Percentiles rank a stretch among this genome's conserved stretches.
phyloP scores from a whole-genome alignment of 2,797 vertebrate genomes.

The Chiloscyllium punctatum region DNA sequence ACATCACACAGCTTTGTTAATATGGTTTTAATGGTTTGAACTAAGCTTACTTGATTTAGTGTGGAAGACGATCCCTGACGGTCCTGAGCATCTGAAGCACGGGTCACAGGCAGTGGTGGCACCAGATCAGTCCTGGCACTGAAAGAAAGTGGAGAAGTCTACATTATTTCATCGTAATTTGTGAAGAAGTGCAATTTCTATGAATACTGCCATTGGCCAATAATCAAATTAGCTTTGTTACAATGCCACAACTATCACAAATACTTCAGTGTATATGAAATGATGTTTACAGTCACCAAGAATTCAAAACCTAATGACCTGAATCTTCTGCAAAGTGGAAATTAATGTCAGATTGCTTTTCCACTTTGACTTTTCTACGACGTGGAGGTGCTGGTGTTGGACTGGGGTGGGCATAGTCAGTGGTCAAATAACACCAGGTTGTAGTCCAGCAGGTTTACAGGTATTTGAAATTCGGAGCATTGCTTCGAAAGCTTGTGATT shows the following conservation, averaged over 20 bases:
- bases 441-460: too few species aligned
- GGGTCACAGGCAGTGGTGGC: constrained; percentile 72
- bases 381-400: too few species aligned
- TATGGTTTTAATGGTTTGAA: background rate
- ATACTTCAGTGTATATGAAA: background rate
- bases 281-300: background rate
- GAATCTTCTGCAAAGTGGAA: too few species aligned
- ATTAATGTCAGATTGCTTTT: too few species aligned
- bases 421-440: too few species aligned
- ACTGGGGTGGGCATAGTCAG: too few species aligned
- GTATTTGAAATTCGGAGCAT: too few species aligned
- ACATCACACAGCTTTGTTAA: background rate
- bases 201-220: background rate
- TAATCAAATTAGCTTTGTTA: background rate
- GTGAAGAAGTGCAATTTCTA: background rate
- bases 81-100: constrained; percentile 63
- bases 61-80: constrained; percentile 50
- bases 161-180: background rate
- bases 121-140: constrained; percentile 69
- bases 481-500: too few species aligned
- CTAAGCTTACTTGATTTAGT: constrained; percentile 59
- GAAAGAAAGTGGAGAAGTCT: constrained; percentile 38
- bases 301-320: background rate
- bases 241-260: background rate
- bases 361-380: too few species aligned